Percentiles rank a stretch among this genome's conserved stretches.
Conservation (phyloP, 2,888 invertebrate species). For the Hirtodrosophila confusa region DNA sequence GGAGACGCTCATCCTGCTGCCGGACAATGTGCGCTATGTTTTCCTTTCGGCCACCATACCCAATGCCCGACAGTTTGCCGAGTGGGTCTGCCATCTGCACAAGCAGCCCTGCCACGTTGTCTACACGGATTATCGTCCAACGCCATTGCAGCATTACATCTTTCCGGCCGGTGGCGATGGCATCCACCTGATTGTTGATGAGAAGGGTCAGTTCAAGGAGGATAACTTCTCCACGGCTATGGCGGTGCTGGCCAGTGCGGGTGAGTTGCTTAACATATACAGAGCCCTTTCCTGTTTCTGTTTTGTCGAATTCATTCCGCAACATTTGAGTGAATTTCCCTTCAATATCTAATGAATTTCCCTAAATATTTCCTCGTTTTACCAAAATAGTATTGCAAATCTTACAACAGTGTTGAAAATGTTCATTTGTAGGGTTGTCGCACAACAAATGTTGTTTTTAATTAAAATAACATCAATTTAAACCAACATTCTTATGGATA, state of each 20-base stretch:
- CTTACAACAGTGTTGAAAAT: too few relatives aligned
- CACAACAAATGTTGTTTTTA: too few relatives aligned
- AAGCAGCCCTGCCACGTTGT: slow-evolving; percentile 99
- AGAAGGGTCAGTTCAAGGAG: slow-evolving; percentile 97
- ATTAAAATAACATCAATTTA: too few relatives aligned
- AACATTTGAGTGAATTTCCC: too few relatives aligned
- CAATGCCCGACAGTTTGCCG: slow-evolving; percentile 97
- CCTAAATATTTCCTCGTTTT: too few relatives aligned
- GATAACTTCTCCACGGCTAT: slow-evolving; percentile 99
- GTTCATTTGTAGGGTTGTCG: too few relatives aligned
- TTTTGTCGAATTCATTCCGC: too few relatives aligned
- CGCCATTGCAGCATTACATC: slow-evolving; percentile 98
- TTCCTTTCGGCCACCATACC: slow-evolving; percentile 99
- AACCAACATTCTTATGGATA: too few relatives aligned
- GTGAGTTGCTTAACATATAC: slow-evolving; percentile 85
- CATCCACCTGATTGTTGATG: slow-evolving; percentile 98
- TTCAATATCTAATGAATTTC: too few relatives aligned
- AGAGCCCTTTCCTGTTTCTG: too few relatives aligned
- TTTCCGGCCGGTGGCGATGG: slow-evolving; percentile 98
- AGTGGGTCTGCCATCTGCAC: slow-evolving; percentile 97
- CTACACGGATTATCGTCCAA: slow-evolving; percentile 98
- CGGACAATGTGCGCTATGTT: slow-evolving; percentile 98
- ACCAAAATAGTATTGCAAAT: too few relatives aligned
- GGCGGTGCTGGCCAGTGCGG: slow-evolving; percentile 92
- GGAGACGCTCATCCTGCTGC: slow-evolving; percentile 98